Percentiles rank a stretch among this genome's conserved stretches.
Conservation (phyloP, 2,888 invertebrate genomes). For the Lomographa bimaculata region DNA sequence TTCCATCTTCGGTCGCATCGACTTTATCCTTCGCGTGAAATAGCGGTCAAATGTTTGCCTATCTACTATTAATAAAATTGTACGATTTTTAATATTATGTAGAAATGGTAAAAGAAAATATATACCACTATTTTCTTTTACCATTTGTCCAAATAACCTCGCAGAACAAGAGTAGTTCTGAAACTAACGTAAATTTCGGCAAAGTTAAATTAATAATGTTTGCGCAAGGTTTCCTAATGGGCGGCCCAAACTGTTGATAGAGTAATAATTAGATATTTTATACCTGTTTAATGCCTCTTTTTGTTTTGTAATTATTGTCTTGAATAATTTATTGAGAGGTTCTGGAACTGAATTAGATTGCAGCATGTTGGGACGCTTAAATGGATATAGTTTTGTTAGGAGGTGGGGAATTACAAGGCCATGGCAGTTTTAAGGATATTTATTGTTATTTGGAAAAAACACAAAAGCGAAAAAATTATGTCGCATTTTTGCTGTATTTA, state of each 20-base stretch:
- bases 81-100: no score
- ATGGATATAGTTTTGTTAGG: slow-evolving; percentile 6
- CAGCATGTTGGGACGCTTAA: slow-evolving; percentile 2
- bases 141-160: slow-evolving; percentile 19
- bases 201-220: slow-evolving; percentile 59
- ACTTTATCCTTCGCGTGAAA: no score
- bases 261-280: slow-evolving; percentile 48
- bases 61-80: no score
- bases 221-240: slow-evolving; percentile 51
- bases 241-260: slow-evolving; percentile 52
- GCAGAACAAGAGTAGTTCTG: slow-evolving; percentile 41
- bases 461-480: no score
- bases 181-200: slow-evolving; percentile 44
- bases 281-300: slow-evolving; percentile 43
- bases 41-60: no score
- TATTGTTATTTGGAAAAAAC: no score
- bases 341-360: slow-evolving; percentile 11
- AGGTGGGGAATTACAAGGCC: slow-evolving; percentile 1
- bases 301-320: slow-evolving; percentile 46
- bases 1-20: no score
- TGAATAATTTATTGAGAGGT: slow-evolving; percentile 31
- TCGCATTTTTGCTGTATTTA: no score
- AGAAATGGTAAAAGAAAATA: no score
- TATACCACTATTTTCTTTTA: no score
- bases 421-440: no score